phyloP scores from a whole-genome alignment of 2,888 invertebrate species.

The Dynastes maya region DNA sequence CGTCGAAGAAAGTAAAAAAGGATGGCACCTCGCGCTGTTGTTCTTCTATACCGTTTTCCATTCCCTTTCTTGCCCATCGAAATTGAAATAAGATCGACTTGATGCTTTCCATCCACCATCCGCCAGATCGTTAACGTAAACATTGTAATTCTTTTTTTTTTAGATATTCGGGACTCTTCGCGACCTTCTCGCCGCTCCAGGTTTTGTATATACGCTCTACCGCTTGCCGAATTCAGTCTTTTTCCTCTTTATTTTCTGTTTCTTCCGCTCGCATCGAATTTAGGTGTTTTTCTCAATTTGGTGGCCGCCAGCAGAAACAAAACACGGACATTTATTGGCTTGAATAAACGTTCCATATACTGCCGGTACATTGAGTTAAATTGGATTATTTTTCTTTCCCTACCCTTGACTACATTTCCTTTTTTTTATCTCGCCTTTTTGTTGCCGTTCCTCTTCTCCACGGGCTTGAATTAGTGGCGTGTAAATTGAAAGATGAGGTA shows the following conservation, averaged over 20 bases:
- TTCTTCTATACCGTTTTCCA: conserved; percentile 9
- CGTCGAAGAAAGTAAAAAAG: conserved; percentile 14
- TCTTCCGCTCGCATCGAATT: conserved; percentile 17
- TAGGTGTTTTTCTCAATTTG: conserved; percentile 44
- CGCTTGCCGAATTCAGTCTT: not conserved
- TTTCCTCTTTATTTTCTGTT: not conserved
- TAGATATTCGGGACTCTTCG: not conserved
- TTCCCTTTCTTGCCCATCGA: conserved; percentile 22
- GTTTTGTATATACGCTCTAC: not conserved
- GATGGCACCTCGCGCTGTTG: not conserved
- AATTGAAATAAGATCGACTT: conserved; percentile 50
- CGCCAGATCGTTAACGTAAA: conserved; percentile 48
- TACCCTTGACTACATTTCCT: not conserved
- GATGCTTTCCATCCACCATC: conserved; percentile 47
- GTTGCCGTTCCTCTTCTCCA: not conserved
- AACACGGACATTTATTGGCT: conserved; percentile 48
- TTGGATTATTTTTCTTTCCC: conserved; percentile 43
- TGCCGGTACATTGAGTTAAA: conserved; percentile 42
- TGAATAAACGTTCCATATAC: conserved; percentile 34
- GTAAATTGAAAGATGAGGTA: conserved; percentile 27
- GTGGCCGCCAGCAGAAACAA: conserved; percentile 30
- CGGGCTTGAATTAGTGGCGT: conserved; percentile 1
- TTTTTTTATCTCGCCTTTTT: not conserved
- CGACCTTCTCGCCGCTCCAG: not conserved
- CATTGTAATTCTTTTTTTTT: conserved; percentile 48